Conservation (phyloP, 1,140 invertebrate genomes). For the Ceratosolen solmsi region DNA sequence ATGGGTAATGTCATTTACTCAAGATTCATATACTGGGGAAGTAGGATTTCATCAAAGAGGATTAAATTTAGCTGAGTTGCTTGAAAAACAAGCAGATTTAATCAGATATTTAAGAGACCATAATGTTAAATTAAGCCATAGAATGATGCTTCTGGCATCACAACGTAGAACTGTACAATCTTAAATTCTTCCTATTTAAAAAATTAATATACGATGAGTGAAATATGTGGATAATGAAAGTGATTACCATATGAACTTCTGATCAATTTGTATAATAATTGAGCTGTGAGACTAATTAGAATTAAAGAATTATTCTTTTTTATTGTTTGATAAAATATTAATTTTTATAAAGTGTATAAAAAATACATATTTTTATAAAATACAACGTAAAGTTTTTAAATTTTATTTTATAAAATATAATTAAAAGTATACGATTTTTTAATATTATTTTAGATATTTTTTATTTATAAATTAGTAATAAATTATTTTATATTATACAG, state of each 20-base stretch:
- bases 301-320: conserved; percentile 23
- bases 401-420: conserved; percentile 26
- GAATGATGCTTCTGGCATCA: conserved; percentile 68
- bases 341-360: conserved; percentile 45
- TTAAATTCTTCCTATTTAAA: conserved; percentile 50
- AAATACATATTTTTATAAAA: conserved; percentile 34
- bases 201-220: conserved; percentile 28
- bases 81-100: conserved; percentile 79
- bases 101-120: conserved; percentile 74
- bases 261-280: conserved; percentile 22
- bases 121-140: conserved; percentile 70
- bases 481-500: background rate
- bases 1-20: conserved; percentile 73
- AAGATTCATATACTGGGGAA: conserved; percentile 73
- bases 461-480: conserved; percentile 12
- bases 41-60: conserved; percentile 75
- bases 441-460: conserved; percentile 10
- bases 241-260: conserved; percentile 17
- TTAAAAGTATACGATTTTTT: conserved; percentile 14
- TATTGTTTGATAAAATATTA: conserved; percentile 27
- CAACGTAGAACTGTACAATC: conserved; percentile 56
- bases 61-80: conserved; percentile 76
- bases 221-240: conserved; percentile 18
- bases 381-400: conserved; percentile 1
- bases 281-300: conserved; percentile 29